Base-by-base conservation (phyloP, 2,888 invertebrate genomes). In the Trichacis sp. region DNA sequence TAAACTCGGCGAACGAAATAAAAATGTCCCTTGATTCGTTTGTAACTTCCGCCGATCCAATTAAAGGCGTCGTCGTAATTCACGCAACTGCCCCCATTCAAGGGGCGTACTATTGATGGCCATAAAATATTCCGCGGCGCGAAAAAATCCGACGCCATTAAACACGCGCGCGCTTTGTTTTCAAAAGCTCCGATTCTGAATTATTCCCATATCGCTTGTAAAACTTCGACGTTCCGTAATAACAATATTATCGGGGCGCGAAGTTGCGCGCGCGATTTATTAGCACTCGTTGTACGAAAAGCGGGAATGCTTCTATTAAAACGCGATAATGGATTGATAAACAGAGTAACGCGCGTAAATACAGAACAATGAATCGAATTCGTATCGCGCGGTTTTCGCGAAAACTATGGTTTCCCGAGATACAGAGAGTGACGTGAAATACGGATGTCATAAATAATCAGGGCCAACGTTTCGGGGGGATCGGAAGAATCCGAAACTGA, bases 311-410 rank as follows among this genome's bases (percentile, higher is more conserved):
- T 50, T 55, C 55, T 55, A 59, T 64, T 60, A 65, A 65, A 60
- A 50, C 52, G 38, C 56, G 48, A 60, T 64, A 60, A 64, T 55
- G 65, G 69, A 71, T 64, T 66, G 68, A 68, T 66, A 64, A 71
- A 68, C 59, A 64, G 62, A 62, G 48, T 51, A 46, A 54, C 62
- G 54, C 53, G 62, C 59, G 49, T 59, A 62, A 68, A 62, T 62
- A 50, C 57, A 43, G 47, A 50, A 61, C 56, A 60, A 61, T 61
- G 59, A 57, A 45, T 57, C 60, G 40, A 40, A 11, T 48, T 53
- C 47, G 48, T 58, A 50, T 60, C 51, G 20, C 17, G 4, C 17
- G 51, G 42, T 43, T 53, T 50, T 65, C 51, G 57, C 49, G 52
- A 47, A 40, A 45, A 24, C 24, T 45, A 19, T 6, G 14, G 18